Evolutionary conservation across 2,888 invertebrate species (phyloP), one percentile per base, ranked within the genome.

Genomic region (Acheta domesticus): DNA sequence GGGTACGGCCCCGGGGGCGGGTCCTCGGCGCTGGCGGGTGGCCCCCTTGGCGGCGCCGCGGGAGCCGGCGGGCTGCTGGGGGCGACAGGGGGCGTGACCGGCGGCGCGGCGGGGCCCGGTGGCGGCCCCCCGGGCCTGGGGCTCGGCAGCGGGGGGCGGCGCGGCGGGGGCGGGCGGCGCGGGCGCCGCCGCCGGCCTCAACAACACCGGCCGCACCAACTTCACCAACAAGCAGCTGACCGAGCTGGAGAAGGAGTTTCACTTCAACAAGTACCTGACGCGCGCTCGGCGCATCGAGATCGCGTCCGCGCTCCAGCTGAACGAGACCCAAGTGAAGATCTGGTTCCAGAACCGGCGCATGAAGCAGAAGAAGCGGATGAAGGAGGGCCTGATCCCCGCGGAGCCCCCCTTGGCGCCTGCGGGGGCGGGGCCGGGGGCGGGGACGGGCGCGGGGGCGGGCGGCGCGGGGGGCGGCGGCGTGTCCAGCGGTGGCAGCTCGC

Each of bases 161-260:
- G 21, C 75, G n/a, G 78, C 50, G 50, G 76, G 73, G 36, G 48
- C 23, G 48, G 20, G 48, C 86, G 88, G 85, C 78, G 83, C 85
- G 82, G 83, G 86, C 49, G 85, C 85, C 19, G 86, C 88, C 76
- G 89, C 87, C 82, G 88, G 88, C 81, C 85, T 90, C 83, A 95
- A 95, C 89, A 94, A 94, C 88, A 95, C 96, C 19, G 98, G 98
- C 62, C 91, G 99, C 79, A 99, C 99, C 74, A 99, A 99, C 89
- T 99, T 99, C 89, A 98, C 98, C 83, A 99, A 99, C 88, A 99
- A 99, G 88, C 99, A 99, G 87, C 92, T 99, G 82, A 99, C 99
- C 2, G 99, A 99, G 88, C 90, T 99, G 83, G 99, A 99, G 87
- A 99, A 99, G 86, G 99, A 99, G 88, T 99, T 99, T 89, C 99